Conservation (phyloP, 2,797 vertebrate species). For the Morelia viridis region DNA sequence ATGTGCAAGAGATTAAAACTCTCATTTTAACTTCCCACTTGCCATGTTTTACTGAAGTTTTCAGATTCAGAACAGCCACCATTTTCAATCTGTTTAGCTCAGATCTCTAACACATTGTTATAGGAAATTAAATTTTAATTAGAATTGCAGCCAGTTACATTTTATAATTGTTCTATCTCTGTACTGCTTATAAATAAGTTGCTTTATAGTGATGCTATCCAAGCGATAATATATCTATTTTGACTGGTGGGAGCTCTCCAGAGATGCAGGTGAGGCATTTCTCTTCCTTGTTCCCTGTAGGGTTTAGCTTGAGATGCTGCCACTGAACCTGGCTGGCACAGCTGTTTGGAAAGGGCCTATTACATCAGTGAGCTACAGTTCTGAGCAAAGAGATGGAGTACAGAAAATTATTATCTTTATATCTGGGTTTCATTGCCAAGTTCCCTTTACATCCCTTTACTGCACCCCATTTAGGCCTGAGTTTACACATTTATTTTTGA, state of each 20-base stretch:
- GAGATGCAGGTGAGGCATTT: background rate
- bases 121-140: background rate
- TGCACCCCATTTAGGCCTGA: background rate
- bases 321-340: background rate
- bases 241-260: background rate
- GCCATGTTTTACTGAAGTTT: background rate
- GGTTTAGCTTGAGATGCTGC: background rate
- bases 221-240: background rate
- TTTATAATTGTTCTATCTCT: background rate
- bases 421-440: background rate
- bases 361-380: background rate
- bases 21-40: background rate
- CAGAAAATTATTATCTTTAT: background rate
- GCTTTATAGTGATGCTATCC: background rate
- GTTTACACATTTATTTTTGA: background rate
- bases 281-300: no score
- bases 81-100: background rate
- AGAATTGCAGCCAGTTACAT: background rate
- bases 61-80: background rate
- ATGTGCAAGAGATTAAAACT: background rate
- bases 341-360: background rate
- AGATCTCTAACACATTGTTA: background rate
- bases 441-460: background rate
- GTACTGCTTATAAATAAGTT: background rate
- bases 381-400: background rate